Evolutionary conservation across 2,888 invertebrate species (phyloP).

Genomic region (Drosophila recens): DNA sequence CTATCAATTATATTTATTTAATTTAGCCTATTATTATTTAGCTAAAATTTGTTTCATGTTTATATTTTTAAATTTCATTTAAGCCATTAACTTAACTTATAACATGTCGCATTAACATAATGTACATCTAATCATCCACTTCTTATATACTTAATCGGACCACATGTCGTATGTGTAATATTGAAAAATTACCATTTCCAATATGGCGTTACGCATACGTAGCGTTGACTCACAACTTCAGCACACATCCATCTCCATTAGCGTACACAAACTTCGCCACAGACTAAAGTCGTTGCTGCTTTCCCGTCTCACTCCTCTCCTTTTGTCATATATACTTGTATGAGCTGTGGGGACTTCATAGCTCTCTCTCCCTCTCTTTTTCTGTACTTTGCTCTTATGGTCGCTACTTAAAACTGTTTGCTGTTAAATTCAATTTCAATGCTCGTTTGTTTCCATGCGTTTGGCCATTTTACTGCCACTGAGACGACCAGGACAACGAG

Average conservation of each 20-base stretch:
- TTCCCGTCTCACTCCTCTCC: not conserved
- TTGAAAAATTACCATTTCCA: conserved; percentile 72
- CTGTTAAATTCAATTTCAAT: conserved; percentile 81
- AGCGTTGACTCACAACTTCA: conserved; percentile 37
- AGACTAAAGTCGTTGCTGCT: conserved; percentile 36
- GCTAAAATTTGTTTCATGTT: no score
- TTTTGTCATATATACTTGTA: conserved; percentile 14
- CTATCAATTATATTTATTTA: no score
- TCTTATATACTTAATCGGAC: conserved; percentile 22
- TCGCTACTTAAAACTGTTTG: conserved; percentile 76
- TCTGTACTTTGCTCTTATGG: conserved; percentile 17
- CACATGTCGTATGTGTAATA: conserved; percentile 66
- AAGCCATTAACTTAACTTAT: not conserved
- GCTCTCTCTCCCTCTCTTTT: not conserved
- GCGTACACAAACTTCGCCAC: conserved; percentile 70
- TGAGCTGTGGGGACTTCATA: conserved; percentile 28
- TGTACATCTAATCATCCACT: conserved; percentile 9
- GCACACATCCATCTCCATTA: conserved; percentile 75
- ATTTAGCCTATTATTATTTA: no score
- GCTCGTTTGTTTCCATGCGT: conserved; percentile 77
- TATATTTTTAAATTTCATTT: not conserved
- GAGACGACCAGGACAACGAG: conserved; percentile 20
- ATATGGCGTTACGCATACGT: conserved; percentile 61
- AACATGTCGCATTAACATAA: not conserved
- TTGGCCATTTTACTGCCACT: conserved; percentile 58